Evolutionary conservation across 2,888 invertebrate genomes (phyloP), one percentile per base, ranked within the genome.

Genomic region (Tetramorium bicarinatum): DNA sequence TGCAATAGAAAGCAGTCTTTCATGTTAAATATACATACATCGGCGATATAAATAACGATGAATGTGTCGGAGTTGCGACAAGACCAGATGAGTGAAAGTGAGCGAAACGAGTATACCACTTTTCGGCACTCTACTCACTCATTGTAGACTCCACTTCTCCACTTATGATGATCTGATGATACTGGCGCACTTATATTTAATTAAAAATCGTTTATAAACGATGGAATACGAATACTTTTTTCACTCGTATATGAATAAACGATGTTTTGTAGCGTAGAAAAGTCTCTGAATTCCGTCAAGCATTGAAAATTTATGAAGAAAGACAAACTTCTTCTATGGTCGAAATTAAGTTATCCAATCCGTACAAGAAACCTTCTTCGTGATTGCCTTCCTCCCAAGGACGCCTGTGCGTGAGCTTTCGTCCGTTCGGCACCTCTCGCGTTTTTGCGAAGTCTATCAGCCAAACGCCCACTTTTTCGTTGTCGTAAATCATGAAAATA

Each of bases 391-490:
- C 97, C 85, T 96, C 94, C 99, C 99, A 99, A 18, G 96, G 95
- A 9, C 96, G 95, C 82, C 98, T 96, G 94, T 99, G 99, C 89
- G 97, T 97, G 21, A 99, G 96, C 72, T 95, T 95, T 38, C 96
- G 91, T 13, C 97, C 97, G 34, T 96, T 96, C 0, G 98, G 97
- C 67, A 99, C 95, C 76, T 96, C 96, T 77, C 97, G 96, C 0
- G 99, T 98, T 94, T 99, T 99, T 69, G 99, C 99, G 94, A 99
- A 99, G 94, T 99, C 99, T 87, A 99, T 99, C 90, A 99, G 96
- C 99, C 99, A 99, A 9, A 97, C 98, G 38, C 99, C 99, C 52
- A 98, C 97, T 92, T 97, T 97, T 85, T 97, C 96, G 83, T 97
- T 96, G 94, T 99, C 99, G 94, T 98, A 98, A 86, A 99, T 97